Conservation (phyloP, 2,888 invertebrate species). For the Cheilosia urbana region DNA sequence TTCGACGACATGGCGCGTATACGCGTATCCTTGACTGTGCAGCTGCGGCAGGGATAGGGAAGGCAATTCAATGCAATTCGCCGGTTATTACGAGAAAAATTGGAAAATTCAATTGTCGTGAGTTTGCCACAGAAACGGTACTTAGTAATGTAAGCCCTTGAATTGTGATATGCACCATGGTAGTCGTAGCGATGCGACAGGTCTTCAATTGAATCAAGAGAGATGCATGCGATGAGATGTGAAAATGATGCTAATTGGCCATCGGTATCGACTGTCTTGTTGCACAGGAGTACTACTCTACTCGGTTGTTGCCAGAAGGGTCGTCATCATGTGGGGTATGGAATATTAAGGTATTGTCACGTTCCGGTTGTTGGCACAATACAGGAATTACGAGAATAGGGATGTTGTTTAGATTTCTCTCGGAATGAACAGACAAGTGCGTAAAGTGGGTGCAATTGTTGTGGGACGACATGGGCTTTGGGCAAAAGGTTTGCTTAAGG, state of each 20-base stretch:
- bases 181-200: constrained; percentile 9
- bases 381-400: constrained; percentile 29
- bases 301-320: constrained; percentile 20
- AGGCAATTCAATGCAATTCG: constrained; percentile 49
- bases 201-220: constrained; percentile 28
- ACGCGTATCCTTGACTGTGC: constrained; percentile 16
- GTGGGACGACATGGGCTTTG: constrained; percentile 19
- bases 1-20: neutral
- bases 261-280: constrained; percentile 35
- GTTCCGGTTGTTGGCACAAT: constrained; percentile 69
- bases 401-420: constrained; percentile 55
- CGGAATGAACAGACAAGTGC: constrained; percentile 33
- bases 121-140: constrained; percentile 71
- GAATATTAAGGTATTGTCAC: constrained; percentile 71
- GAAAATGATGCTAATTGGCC: constrained; percentile 63
- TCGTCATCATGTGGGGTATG: constrained; percentile 26
- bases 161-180: constrained; percentile 45
- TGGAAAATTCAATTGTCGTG: constrained; percentile 72
- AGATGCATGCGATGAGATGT: constrained; percentile 32
- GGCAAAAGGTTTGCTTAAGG: constrained; percentile 51
- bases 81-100: constrained; percentile 55
- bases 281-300: constrained; percentile 45
- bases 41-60: neutral
- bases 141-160: constrained; percentile 73
- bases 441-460: constrained; percentile 43